Conservation (phyloP, 92 coral and sea anemone genomes). For the Phenganax subtilis region DNA sequence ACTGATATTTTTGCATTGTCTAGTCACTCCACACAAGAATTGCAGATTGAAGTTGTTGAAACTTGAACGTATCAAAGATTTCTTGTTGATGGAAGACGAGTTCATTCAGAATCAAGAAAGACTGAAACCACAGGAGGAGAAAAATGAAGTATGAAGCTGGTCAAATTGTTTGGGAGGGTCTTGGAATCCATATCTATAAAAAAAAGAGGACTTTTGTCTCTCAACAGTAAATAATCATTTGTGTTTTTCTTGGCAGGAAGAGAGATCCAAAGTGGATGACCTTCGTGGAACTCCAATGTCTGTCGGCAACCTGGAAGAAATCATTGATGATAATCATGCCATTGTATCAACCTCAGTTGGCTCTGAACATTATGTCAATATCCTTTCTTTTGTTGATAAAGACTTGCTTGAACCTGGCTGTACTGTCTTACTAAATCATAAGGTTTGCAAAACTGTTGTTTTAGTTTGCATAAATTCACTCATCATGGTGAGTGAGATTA, state of each 20-base stretch:
- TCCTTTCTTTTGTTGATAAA: constrained; percentile 96
- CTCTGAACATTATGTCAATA: constrained; percentile 97
- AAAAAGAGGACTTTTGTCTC: neutral
- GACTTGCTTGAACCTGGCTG: constrained; percentile 96
- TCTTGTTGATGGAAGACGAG: constrained; percentile 87
- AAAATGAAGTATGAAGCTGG: constrained; percentile 63
- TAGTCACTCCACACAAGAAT: constrained; percentile 98
- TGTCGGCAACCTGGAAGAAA: constrained; percentile 96
- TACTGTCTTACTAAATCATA: constrained; percentile 86
- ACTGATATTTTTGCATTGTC: neutral
- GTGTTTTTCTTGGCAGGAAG: constrained; percentile 59
- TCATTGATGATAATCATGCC: constrained; percentile 97
- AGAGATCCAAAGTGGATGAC: constrained; percentile 96
- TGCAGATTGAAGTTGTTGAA: constrained; percentile 88
- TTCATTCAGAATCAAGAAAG: constrained; percentile 98
- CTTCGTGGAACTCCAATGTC: constrained; percentile 99
- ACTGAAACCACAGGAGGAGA: constrained; percentile 96
- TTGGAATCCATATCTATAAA: neutral
- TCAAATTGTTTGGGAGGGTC: neutral
- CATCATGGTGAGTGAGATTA: neutral
- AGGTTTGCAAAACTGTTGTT: constrained; percentile 48
- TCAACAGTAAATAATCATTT: neutral
- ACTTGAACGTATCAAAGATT: constrained; percentile 94
- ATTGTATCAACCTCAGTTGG: constrained; percentile 98
- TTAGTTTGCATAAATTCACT: neutral